Percentiles rank a stretch among this genome's conserved stretches.
phyloP scores from a whole-genome alignment of 2,797 vertebrate genomes.

The Megaceryle alcyon region DNA sequence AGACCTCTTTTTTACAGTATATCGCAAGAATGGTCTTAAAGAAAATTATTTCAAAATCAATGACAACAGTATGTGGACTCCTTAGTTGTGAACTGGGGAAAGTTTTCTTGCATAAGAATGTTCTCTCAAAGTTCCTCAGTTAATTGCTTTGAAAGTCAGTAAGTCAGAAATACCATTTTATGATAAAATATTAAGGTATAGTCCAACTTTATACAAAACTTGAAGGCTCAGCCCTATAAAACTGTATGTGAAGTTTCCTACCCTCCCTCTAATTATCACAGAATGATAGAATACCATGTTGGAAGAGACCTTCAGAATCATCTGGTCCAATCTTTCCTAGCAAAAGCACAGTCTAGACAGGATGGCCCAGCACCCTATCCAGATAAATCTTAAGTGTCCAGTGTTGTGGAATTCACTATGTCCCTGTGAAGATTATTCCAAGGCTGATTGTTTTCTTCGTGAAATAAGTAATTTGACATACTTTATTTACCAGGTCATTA shows the following conservation, averaged over 20 bases:
- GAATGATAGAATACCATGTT: background rate
- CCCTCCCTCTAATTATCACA: background rate
- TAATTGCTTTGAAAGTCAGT: background rate
- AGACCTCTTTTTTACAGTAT: background rate
- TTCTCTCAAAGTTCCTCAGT: background rate
- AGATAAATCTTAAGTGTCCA: background rate
- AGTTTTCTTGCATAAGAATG: background rate
- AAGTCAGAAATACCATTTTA: background rate
- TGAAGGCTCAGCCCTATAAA: background rate
- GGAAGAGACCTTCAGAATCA: background rate
- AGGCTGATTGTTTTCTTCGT: background rate
- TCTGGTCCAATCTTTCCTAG: background rate
- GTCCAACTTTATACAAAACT: background rate
- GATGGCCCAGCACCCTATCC: background rate
- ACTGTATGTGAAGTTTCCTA: background rate
- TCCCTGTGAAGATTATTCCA: background rate
- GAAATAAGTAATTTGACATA: background rate
- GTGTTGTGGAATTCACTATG: background rate
- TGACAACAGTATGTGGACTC: background rate
- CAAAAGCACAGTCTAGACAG: background rate
- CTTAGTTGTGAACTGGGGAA: background rate
- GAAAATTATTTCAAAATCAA: background rate
- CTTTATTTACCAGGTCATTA: conserved; percentile 10
- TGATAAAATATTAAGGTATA: background rate
- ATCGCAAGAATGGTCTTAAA: background rate